Conservation (phyloP, 2,888 invertebrate species). For the Stenotaenia linearis region DNA sequence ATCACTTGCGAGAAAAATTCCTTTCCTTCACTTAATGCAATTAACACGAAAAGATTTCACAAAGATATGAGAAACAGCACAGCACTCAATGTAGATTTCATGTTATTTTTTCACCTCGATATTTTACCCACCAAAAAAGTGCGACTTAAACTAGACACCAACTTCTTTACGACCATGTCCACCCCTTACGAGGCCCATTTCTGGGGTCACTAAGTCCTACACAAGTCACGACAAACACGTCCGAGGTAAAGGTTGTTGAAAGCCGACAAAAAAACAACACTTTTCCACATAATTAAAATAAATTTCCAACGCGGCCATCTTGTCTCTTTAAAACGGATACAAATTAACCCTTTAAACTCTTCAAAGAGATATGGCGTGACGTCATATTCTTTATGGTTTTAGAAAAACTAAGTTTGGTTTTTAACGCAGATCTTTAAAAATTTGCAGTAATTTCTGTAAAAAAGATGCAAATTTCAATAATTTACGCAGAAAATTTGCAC, state of each 20-base stretch:
- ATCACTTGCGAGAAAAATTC: neutral
- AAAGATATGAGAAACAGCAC: conserved; percentile 8
- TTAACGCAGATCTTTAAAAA: too few species aligned
- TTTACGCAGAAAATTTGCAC: too few species aligned
- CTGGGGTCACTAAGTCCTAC: conserved; percentile 14
- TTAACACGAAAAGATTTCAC: conserved; percentile 8
- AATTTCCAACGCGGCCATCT: neutral
- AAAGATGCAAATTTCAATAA: too few species aligned
- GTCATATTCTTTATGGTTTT: too few species aligned
- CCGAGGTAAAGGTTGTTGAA: neutral
- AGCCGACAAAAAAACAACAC: neutral
- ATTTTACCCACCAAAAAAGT: conserved; percentile 2
- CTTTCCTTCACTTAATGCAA: conserved; percentile 14
- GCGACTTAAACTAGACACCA: conserved; percentile 17
- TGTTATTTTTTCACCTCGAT: conserved; percentile 16
- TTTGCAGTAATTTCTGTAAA: too few species aligned
- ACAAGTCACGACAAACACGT: conserved; percentile 17
- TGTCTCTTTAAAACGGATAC: too few species aligned
- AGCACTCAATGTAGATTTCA: conserved; percentile 24
- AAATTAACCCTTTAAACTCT: too few species aligned
- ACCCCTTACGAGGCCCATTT: conserved; percentile 26
- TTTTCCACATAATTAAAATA: conserved; percentile 10
- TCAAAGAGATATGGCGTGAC: too few species aligned
- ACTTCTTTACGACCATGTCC: conserved; percentile 12
- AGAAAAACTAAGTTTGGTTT: too few species aligned